These are phyloP conservation scores for Amiota minor DNA, from an alignment of 2,888 invertebrate species.

Conservation along the genomic window DNA sequence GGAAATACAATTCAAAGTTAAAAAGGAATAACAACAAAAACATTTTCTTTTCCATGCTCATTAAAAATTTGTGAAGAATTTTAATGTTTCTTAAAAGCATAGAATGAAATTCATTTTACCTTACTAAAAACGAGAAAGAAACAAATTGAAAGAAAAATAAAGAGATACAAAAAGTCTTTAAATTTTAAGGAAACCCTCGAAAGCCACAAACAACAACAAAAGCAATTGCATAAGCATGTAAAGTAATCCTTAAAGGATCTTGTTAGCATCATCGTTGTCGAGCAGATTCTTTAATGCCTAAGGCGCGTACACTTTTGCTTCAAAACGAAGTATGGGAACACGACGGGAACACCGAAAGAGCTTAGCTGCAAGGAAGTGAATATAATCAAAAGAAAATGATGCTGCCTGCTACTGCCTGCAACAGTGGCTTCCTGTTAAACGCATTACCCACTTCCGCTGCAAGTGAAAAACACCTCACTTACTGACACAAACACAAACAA, in stretches of 20 bases:
- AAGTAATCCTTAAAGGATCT: too few species aligned
- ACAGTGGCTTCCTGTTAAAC: not conserved
- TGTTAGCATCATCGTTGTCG: too few species aligned
- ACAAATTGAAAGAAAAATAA: not conserved
- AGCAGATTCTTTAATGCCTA: not conserved
- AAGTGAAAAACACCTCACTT: not conserved
- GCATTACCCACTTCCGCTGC: slow-evolving; percentile 13
- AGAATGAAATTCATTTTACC: not conserved
- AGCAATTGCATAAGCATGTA: too few species aligned
- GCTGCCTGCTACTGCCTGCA: too few species aligned
- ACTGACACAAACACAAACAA: not conserved
- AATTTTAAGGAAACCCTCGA: not conserved
- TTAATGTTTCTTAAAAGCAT: not conserved
- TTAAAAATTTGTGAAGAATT: slow-evolving; percentile 4
- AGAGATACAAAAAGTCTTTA: not conserved
- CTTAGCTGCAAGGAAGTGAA: too few species aligned
- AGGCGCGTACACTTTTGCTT: not conserved
- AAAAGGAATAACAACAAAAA: not conserved
- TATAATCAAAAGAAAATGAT: too few species aligned
- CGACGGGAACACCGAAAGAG: not conserved
- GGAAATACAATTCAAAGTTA: not conserved
- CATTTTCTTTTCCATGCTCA: not conserved
- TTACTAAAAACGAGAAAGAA: not conserved
- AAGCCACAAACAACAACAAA: not conserved
- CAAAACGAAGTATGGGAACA: not conserved